Base-by-base conservation (phyloP, 2,888 invertebrate genomes). In the Cheilosia variabilis region DNA sequence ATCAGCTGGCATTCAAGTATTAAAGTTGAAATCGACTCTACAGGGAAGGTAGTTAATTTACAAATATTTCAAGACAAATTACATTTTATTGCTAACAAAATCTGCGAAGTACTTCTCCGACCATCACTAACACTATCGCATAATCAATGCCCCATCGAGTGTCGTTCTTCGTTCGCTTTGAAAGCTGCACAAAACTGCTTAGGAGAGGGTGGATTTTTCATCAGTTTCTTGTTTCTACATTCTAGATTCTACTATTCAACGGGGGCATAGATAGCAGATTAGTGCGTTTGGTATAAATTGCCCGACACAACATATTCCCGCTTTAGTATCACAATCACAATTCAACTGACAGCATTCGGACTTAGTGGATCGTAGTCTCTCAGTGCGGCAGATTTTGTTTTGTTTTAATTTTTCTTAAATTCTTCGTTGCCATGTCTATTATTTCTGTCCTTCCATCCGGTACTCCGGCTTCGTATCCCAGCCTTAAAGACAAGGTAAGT, bases 271-370 rank as follows among this genome's bases (percentile, higher is more conserved):
- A 53, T 63, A 19, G n/a, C 60, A 50, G 37, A 62, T 62, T 66
- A 66, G 41, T 58, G 53, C 60, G 24, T 50, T 52, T 65, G 71
- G 81, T 86, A 86, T 86, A 86, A 86, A 86, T 81, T 86, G 81
- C 24, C 50, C 6, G 55, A 37, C 77, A 71, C 22, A 55, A 34
- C 80, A 62, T 53, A 50, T 19, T 15, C 4, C 34, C 80, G 71
- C 57, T 69, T 84, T 80, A 86, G 84, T 86, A 71, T 76, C 58
- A 73, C 71, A 77, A 71, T 76, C 58, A 73, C 71, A 77, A 72
- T 62, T 72, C 72, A 66, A 78, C 62, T 31, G 71, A 43, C 77
- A 71, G 60, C 41, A 43, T 55, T 13, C 66, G 34, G 15, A 55
- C 34, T 19, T 17, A 57, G 50, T 55, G 43, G 17, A 69, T 31